Base-by-base conservation (phyloP, 2,797 vertebrate genomes). In the Arctocebus calabarensis region DNA sequence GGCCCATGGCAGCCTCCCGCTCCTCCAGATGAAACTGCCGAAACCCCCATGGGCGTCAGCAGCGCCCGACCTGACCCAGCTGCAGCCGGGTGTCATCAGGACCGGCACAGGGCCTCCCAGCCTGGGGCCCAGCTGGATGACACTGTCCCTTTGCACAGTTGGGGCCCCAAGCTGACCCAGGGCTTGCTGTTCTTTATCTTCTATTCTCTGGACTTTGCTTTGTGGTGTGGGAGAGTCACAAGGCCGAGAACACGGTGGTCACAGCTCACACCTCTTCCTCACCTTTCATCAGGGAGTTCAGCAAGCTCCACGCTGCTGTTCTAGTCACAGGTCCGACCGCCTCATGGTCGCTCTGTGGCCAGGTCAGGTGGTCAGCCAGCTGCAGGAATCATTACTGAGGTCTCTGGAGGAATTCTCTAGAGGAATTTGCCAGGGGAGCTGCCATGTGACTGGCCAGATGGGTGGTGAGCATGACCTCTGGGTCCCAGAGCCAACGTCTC, bases 401-500 rank as follows among this genome's bases (percentile, higher is more conserved):
- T 97, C 84, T 97, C 96, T 97, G 94, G 84, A 95, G 95, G 91
- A 82, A 91, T 94, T 92, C 9, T 45, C 45, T 40, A 40, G 84
- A 95, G 95, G 92, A 84, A 91, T 94, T 92, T 90, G 90, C 96
- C 97, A 17, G 82, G 37, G 79, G 87, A 94, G 22, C 79, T 95
- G 14, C 96, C 97, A 91, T 94, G 10, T 1, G 3, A 45, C 34
- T 82, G 52, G 12, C 64, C 82, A 87, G 27, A 29, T 1, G 32
- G 20, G 3, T 59, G 13, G 70, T 16, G 92, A 88, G 96, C 92
- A 37, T 83, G 95, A 96, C 84, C 94, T 61, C 45, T n/a, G 40
- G n/a, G 95, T 95, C 93, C 74, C 92, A 97, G 91, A 96, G 87
- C 52, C 23, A 96, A 79, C 96, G 96, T 90, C 92, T 92, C 5